phyloP scores from a whole-genome alignment of 2,113 vertebrate species.

The Theristicus caerulescens region DNA sequence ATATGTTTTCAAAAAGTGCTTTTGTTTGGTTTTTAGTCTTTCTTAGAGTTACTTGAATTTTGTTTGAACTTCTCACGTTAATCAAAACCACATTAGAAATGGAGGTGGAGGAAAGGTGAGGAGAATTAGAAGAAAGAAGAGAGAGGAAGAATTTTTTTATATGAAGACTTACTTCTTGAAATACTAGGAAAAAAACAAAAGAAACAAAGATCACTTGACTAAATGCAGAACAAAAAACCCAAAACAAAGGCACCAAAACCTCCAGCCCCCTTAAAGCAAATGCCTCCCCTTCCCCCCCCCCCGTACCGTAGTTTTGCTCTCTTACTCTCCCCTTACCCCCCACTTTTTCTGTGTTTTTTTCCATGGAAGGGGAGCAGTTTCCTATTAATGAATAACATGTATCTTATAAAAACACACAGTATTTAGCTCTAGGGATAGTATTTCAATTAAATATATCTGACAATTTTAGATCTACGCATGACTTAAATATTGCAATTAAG shows the following conservation, averaged over 20 bases:
- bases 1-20: not conserved
- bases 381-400: not conserved
- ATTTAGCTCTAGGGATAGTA: conserved; percentile 28
- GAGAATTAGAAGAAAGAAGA: not conserved
- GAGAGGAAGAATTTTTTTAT: not conserved
- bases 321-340: not conserved
- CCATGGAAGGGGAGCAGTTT: not conserved
- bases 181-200: not conserved
- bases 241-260: not conserved
- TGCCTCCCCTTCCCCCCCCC: fast-evolving
- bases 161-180: not conserved
- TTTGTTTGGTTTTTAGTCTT: not conserved
- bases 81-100: not conserved
- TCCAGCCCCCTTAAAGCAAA: not conserved
- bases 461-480: conserved; percentile 7
- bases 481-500: conserved; percentile 40
- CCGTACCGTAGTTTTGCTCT: not conserved
- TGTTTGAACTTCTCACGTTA: not conserved
- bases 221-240: not conserved
- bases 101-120: not conserved
- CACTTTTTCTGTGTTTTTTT: not conserved
- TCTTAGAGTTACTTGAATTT: not conserved
- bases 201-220: not conserved
- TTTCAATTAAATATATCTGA: conserved; percentile 49
- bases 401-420: conserved; percentile 1